A percentile compares a stretch with the other conserved stretches of the same genome.
Conservation (phyloP, 2,113 vertebrate genomes). For the Lonchura striata region DNA sequence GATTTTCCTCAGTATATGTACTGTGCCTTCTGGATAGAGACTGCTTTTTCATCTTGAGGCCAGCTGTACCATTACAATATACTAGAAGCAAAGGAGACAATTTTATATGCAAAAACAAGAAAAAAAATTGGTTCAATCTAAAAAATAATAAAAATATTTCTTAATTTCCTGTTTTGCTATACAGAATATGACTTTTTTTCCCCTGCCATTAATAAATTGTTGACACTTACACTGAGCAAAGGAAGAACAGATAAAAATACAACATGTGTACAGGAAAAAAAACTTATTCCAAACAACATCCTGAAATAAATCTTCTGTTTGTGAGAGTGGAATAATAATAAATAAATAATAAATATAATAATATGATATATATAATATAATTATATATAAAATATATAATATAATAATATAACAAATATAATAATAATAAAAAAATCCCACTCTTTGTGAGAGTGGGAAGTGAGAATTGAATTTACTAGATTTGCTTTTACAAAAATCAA, state of each 20-base stretch:
- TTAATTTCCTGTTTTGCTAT: background rate
- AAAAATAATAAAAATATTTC: background rate
- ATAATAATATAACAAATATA: no score
- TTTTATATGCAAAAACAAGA: background rate
- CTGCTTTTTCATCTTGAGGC: background rate
- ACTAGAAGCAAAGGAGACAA: background rate
- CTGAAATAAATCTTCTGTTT: background rate
- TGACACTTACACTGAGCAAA: background rate
- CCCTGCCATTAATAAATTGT: background rate
- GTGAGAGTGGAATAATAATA: background rate
- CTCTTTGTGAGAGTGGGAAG: background rate
- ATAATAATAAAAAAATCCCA: no score
- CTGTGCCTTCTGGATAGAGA: background rate
- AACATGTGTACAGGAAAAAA: background rate
- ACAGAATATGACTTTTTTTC: background rate
- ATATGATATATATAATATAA: no score
- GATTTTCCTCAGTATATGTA: background rate
- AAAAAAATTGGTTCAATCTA: background rate
- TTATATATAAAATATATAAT: no score
- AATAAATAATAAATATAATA: no score
- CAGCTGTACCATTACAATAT: background rate
- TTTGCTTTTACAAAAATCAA: background rate
- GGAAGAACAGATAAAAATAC: background rate
- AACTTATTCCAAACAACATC: background rate
- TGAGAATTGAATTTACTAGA: background rate